Evolutionary conservation across 1,140 invertebrate species (phyloP), one percentile per base, ranked within the genome.

Genomic region (Plectrocnemia conspersa): DNA sequence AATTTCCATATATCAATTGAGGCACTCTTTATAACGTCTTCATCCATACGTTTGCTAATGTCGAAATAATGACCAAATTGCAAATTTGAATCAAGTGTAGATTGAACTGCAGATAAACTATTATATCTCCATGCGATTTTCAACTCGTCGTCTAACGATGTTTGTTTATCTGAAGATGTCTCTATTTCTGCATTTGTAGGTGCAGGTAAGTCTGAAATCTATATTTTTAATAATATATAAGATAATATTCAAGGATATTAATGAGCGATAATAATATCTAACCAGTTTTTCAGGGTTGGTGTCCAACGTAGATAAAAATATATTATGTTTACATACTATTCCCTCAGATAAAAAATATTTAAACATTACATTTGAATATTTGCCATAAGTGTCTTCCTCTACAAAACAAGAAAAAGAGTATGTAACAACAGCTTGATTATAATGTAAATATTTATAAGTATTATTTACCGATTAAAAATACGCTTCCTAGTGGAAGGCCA

Each of bases 51-150:
- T 71, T 85, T 85, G 54, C 84, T 84, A 2, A 92, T 68, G 70
- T 92, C 89, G 74, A 84, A 93, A 64, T 83, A 82, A 66, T 91
- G 86, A 1, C 88, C 84, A 76, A 86, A 87, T 47, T 64, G 69
- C 18, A 67, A 63, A 48, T 64, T 70, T 33, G 57, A 64, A 3
- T 69, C 71, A 66, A 76, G 68, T 6, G 70, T 72, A 22, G 82
- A 81, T 62, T 88, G 80, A 1, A 85, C 74, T 62, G 79, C 64
- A 27, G 79, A 81, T 63, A 89, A 75, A 59, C 86, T 82, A 64
- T 88, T 82, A 70, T 93, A 93, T 42, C 89, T 77, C 85, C 89
- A 93, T 4, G 90, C 89, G 68, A 93, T 92, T 65, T 85, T 84
- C 81, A 92, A 83, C 58, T 84, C 77, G 41, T 83, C 77, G 49